Base-by-base conservation (phyloP, 2,888 invertebrate species). In the Oscheius myriophilus region DNA sequence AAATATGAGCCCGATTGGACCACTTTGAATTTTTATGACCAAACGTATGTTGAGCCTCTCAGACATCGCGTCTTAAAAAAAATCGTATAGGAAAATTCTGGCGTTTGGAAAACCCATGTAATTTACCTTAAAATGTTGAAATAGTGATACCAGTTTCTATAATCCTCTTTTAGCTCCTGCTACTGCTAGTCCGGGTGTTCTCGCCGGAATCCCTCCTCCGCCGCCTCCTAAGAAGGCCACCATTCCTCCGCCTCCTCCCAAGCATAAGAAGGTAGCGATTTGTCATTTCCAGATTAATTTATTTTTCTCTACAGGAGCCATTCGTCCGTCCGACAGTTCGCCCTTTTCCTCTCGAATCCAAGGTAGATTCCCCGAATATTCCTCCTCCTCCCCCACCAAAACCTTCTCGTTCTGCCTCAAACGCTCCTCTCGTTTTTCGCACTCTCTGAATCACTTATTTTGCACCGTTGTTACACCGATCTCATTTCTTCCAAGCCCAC, bases 121-220 rank as follows among this genome's bases (percentile, higher is more conserved):
- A n/a, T n/a, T n/a, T n/a, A n/a, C n/a, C n/a, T n/a, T n/a, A n/a
- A n/a, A n/a, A n/a, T n/a, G n/a, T n/a, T n/a, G n/a, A n/a, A n/a
- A n/a, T n/a, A n/a, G n/a, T n/a, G n/a, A n/a, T n/a, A n/a, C n/a
- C n/a, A n/a, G n/a, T n/a, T n/a, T n/a, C n/a, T n/a, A n/a, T n/a
- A 21, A 23, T 21, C 4, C 53, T 51, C 26, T 55, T 55, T 11
- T n/a, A 55, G 55, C 55, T 16, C 55, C 55, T n/a, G 39, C 55
- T n/a, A 55, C n/a, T 39, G 7, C 55, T 2, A 49, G 49, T 18
- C 23, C 49, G 1, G 18, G 23, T 2, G 23, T 11, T 16, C 2
- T 18, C 18, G 33, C 26, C n/a, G 51, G 18, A 42, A n/a, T 54
- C 21, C 64, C 55, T 21, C 66, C 66, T 11, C 66, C 66, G 14